Percentiles rank a stretch among this genome's conserved stretches.
Evolutionary conservation across 2,888 invertebrate genomes (phyloP).

Genomic region (Encarsia formosa): DNA sequence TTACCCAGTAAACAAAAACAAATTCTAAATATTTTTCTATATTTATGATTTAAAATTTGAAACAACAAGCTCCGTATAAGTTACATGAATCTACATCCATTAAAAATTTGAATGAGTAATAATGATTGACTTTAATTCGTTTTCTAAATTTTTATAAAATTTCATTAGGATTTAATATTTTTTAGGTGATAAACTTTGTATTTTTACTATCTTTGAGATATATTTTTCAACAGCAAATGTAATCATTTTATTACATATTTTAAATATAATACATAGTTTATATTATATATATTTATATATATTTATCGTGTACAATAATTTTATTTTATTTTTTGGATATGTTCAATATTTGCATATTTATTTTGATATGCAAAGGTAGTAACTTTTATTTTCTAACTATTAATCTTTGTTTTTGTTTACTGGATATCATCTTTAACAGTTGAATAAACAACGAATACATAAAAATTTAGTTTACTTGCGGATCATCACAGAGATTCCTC

Average conservation of each 20-base stretch:
- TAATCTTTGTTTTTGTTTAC: conserved; percentile 17
- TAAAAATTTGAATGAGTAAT: no score
- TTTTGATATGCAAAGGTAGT: conserved; percentile 11
- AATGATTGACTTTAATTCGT: no score
- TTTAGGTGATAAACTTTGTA: conserved; percentile 7
- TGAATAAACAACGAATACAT: conserved; percentile 9
- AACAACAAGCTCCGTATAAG: conserved; percentile 7
- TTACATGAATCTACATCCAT: no score
- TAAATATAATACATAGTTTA: conserved; percentile 10
- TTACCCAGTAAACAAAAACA: conserved; percentile 23
- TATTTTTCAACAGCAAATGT: conserved; percentile 23
- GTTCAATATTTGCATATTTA: conserved; percentile 11
- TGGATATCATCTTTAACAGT: conserved; percentile 10
- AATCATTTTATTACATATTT: conserved; percentile 13
- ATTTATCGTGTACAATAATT: neutral
- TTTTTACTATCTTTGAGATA: neutral
- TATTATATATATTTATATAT: conserved; percentile 11
- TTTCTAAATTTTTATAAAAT: conserved; percentile 6
- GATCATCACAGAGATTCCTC: conserved; percentile 14
- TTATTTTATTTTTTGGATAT: conserved; percentile 10
- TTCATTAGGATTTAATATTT: neutral
- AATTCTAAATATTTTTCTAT: neutral
- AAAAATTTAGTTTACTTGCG: conserved; percentile 8
- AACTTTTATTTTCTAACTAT: neutral
- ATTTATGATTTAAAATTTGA: conserved; percentile 1